These are phyloP conservation scores for Gymnobelideus leadbeateri DNA, from an alignment of 2,113 vertebrate species.

Conservation along the genomic window DNA sequence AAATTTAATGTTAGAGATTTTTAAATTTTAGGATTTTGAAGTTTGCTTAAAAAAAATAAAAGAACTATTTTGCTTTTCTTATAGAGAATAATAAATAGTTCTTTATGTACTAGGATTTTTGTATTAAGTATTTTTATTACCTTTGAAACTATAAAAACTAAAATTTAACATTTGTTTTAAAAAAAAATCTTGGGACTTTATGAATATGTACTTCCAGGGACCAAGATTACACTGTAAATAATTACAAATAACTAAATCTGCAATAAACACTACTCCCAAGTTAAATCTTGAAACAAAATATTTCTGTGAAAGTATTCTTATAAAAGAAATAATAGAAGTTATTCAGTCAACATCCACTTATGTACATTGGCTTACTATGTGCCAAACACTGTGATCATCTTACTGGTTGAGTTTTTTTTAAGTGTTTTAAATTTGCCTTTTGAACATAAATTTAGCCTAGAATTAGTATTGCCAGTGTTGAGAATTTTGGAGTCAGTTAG, in stretches of 20 bases:
- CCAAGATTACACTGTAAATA: constrained; percentile 4
- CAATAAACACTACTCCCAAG: not conserved
- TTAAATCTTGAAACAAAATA: constrained; percentile 41
- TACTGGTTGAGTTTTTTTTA: not conserved
- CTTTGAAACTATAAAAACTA: not conserved
- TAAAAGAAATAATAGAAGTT: not conserved
- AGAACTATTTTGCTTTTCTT: constrained; percentile 46
- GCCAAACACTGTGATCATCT: not conserved
- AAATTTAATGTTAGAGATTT: constrained; percentile 3
- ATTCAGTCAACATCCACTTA: not conserved
- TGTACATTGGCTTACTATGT: not conserved
- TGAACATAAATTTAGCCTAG: not conserved
- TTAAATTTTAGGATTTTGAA: constrained; percentile 29
- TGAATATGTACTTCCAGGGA: not conserved
- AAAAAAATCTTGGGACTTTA: not conserved
- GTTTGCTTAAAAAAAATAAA: constrained; percentile 34
- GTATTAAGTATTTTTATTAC: constrained; percentile 42
- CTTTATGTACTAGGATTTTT: constrained; percentile 24
- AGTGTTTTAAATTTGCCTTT: not conserved
- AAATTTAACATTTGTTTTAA: constrained; percentile 26
- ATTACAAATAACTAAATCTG: not conserved
- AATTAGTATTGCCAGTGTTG: not conserved
- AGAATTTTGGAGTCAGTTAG: not conserved
- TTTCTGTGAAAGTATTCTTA: constrained; percentile 43
- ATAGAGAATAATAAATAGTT: not conserved